Conservation (phyloP, 2,888 invertebrate genomes). For the Eurois occulta region DNA sequence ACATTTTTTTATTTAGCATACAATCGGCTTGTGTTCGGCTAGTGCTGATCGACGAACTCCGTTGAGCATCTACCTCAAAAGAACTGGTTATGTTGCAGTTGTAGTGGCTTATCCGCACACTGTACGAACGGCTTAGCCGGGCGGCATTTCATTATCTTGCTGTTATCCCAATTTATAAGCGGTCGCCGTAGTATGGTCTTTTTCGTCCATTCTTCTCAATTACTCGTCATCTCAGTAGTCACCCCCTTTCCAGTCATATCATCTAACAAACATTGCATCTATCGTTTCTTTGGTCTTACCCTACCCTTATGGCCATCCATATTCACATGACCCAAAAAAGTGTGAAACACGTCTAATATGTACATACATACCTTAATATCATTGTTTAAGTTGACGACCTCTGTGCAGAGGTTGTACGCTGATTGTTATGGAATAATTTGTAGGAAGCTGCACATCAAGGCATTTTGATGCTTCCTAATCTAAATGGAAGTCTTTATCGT, state of each 20-base stretch:
- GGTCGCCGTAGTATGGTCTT: not conserved
- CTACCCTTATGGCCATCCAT: not conserved
- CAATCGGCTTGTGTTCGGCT: not conserved
- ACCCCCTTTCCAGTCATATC: not conserved
- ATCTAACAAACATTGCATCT: not conserved
- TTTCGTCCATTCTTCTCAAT: too few species aligned
- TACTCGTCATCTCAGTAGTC: not conserved
- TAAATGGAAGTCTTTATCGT: constrained; percentile 30
- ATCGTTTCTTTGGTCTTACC: not conserved
- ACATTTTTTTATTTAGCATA: too few species aligned
- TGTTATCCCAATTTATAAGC: not conserved
- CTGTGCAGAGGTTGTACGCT: constrained; percentile 40
- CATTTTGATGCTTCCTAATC: constrained; percentile 53
- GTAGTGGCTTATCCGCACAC: not conserved
- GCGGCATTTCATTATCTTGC: not conserved
- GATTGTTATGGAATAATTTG: constrained; percentile 54
- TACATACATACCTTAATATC: constrained; percentile 22
- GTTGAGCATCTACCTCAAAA: not conserved
- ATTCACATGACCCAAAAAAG: not conserved
- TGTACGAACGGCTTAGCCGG: not conserved
- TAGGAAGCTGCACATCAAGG: constrained; percentile 56
- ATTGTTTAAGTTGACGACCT: constrained; percentile 59
- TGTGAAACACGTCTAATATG: constrained; percentile 2
- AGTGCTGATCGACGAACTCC: not conserved
- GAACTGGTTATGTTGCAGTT: not conserved